Evolutionary conservation across 1,140 invertebrate genomes (phyloP).

Genomic region (Brachionus manjavacas): DNA sequence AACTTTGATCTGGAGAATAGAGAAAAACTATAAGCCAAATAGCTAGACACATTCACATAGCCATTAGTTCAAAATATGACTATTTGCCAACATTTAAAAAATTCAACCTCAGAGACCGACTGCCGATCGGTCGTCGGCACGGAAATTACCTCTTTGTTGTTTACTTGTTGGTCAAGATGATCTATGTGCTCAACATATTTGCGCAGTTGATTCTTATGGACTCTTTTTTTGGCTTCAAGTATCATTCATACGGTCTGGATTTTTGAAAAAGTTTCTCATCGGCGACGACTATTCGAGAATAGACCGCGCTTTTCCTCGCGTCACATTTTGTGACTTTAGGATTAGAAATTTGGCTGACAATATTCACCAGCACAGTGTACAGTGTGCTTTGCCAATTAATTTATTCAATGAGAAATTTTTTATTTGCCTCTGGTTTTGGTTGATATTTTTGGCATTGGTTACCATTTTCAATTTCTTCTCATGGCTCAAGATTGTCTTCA

Average conservation of each 20-base stretch:
- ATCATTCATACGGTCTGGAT: constrained; percentile 59
- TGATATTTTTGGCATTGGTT: constrained; percentile 59
- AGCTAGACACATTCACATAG: constrained; percentile 50
- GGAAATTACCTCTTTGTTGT: constrained; percentile 56
- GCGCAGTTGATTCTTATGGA: constrained; percentile 50
- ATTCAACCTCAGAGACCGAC: constrained; percentile 29
- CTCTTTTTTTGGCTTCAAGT: constrained; percentile 53
- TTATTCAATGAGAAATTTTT: constrained; percentile 63
- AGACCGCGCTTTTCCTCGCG: constrained; percentile 47
- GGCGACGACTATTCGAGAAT: constrained; percentile 55
- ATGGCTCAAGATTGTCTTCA: constrained; percentile 50
- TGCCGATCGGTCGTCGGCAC: constrained; percentile 53
- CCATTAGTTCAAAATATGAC: constrained; percentile 35
- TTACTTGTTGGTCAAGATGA: constrained; percentile 50
- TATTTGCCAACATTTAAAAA: constrained; percentile 39
- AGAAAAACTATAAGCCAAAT: constrained; percentile 53
- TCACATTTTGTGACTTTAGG: constrained; percentile 58
- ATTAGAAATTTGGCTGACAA: constrained; percentile 59
- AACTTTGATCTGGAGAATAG: constrained; percentile 49
- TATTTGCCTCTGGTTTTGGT: constrained; percentile 62
- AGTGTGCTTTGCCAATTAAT: constrained; percentile 62
- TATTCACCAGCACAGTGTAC: constrained; percentile 60
- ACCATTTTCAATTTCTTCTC: constrained; percentile 53
- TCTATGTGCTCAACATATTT: constrained; percentile 48
- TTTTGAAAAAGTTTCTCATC: constrained; percentile 53